Percentiles rank a stretch among this genome's conserved stretches.
phyloP scores from a whole-genome alignment of 2,113 vertebrate species.

The Poicephalus gulielmi region DNA sequence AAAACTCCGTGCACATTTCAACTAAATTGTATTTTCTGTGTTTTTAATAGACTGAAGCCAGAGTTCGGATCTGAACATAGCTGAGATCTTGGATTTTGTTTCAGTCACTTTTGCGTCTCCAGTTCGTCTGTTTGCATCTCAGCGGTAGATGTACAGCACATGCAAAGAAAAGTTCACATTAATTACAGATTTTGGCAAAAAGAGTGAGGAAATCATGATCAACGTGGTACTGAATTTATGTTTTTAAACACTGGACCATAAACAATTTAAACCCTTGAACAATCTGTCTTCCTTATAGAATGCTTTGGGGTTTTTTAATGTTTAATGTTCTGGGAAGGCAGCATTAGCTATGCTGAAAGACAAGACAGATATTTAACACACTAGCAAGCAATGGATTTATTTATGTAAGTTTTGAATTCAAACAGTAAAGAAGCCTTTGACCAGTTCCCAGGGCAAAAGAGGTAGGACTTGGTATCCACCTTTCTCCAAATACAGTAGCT shows the following conservation, averaged over 20 bases:
- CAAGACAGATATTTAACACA: not conserved
- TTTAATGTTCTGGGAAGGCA: not conserved
- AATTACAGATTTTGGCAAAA: not conserved
- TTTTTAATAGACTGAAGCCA: not conserved
- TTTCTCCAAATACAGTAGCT: not conserved
- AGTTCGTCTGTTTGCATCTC: not conserved
- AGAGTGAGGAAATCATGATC: not conserved
- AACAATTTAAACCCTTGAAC: not conserved
- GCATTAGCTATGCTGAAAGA: not conserved
- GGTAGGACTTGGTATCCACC: not conserved
- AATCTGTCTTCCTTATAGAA: not conserved
- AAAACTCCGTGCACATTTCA: not conserved
- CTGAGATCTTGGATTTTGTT: not conserved
- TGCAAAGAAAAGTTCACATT: not conserved
- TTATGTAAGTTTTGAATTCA: not conserved
- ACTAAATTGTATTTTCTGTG: not conserved
- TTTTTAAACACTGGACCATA: slow-evolving; percentile 4
- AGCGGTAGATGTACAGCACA: not conserved
- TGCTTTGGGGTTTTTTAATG: not conserved
- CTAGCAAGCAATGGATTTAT: not conserved
- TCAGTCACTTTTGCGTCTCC: not conserved
- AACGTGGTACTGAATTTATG: not conserved
- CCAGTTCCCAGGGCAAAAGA: not conserved
- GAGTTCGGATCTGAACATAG: not conserved
- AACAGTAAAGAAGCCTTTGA: not conserved